These are phyloP conservation scores for Leptinotarsa undecemlineata DNA, from an alignment of 1,140 invertebrate genomes.

Conservation along the genomic window DNA sequence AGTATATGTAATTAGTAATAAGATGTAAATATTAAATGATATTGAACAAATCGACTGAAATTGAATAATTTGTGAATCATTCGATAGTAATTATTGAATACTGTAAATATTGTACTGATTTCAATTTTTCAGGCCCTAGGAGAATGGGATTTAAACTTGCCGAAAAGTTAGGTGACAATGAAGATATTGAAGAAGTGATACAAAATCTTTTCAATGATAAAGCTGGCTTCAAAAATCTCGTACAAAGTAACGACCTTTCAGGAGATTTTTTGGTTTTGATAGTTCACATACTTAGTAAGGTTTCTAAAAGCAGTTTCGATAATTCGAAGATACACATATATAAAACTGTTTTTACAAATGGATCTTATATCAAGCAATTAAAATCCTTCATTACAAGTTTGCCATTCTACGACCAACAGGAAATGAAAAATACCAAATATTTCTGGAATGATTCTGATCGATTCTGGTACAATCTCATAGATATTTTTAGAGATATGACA, in stretches of 20 bases:
- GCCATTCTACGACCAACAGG: background rate
- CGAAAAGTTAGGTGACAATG: conserved; percentile 24
- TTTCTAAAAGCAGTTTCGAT: conserved; percentile 33
- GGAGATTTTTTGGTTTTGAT: conserved; percentile 35
- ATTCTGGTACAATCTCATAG: conserved; percentile 35
- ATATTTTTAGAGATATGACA: conserved; percentile 13
- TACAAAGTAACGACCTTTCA: conserved; percentile 29
- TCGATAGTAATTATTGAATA: no score
- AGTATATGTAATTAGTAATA: no score
- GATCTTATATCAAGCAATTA: conserved; percentile 30
- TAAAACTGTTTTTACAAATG: conserved; percentile 32
- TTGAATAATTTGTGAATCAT: no score
- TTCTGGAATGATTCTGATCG: conserved; percentile 38
- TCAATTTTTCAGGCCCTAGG: background rate
- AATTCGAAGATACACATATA: conserved; percentile 26
- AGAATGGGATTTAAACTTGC: conserved; percentile 25
- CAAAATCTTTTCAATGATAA: conserved; percentile 30
- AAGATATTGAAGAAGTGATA: conserved; percentile 33
- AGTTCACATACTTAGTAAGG: conserved; percentile 31
- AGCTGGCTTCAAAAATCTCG: conserved; percentile 28
- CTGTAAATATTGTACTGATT: no score
- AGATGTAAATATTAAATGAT: no score
- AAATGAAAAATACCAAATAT: conserved; percentile 24
- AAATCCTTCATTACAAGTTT: conserved; percentile 29
- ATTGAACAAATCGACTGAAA: no score